Evolutionary conservation across 1,140 invertebrate genomes (phyloP).

Genomic region (Orius insidiosus): DNA sequence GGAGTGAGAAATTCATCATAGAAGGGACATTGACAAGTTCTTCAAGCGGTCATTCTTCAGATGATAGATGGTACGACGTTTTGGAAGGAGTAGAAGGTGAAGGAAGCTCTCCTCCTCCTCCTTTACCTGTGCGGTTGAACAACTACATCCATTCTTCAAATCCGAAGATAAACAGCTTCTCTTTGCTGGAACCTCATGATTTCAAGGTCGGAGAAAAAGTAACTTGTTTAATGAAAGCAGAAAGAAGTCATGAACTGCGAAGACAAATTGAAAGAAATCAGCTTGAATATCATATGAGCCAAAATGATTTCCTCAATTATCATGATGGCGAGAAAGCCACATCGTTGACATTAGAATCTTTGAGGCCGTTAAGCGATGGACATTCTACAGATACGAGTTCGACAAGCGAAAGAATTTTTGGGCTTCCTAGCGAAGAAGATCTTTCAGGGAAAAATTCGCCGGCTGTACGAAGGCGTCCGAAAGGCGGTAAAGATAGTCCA

Average conservation of each 20-base stretch:
- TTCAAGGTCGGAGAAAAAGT: slow-evolving; percentile 35
- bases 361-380: slow-evolving; percentile 26
- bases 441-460: slow-evolving; percentile 37
- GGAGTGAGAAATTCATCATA: slow-evolving; percentile 24
- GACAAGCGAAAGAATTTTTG: slow-evolving; percentile 25
- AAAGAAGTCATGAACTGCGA: slow-evolving; percentile 19
- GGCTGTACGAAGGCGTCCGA: slow-evolving; percentile 25
- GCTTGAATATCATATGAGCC: slow-evolving; percentile 12
- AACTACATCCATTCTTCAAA: slow-evolving; percentile 21
- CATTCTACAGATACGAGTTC: slow-evolving; percentile 34
- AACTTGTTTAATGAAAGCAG: slow-evolving; percentile 25
- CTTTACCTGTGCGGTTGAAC: slow-evolving; percentile 27
- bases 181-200: slow-evolving; percentile 24
- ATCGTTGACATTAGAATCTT: slow-evolving; percentile 1
- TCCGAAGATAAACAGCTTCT: slow-evolving; percentile 13
- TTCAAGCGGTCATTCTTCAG: slow-evolving; percentile 44
- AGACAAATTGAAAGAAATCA: slow-evolving; percentile 17
- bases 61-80: slow-evolving; percentile 47
- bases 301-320: slow-evolving; percentile 1
- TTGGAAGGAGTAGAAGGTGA: slow-evolving; percentile 23
- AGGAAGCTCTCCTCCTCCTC: slow-evolving; percentile 31
- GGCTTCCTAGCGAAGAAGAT: slow-evolving; percentile 32
- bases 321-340: slow-evolving; percentile 4
- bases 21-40: slow-evolving; percentile 32
- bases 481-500: slow-evolving; percentile 23